These are phyloP conservation scores for Pseudotriccus pelzelni DNA, from an alignment of 2,797 vertebrate genomes.

Conservation along the genomic window DNA sequence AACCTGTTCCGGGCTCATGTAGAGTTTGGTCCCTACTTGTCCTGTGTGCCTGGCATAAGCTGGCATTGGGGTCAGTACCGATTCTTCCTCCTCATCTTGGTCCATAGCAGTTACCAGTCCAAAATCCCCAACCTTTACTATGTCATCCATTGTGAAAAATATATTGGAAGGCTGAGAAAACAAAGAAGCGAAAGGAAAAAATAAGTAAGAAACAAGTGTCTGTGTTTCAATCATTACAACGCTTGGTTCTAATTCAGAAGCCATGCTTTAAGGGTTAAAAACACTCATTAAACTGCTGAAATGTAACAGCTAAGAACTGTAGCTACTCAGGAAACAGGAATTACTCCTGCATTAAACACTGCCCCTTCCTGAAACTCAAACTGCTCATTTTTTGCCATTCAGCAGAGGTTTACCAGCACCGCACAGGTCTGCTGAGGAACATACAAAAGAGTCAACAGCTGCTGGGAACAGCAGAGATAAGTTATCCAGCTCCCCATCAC, in stretches of 20 bases:
- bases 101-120: slow-evolving; percentile 98
- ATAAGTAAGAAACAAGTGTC: background rate
- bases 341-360: background rate
- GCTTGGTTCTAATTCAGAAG: background rate
- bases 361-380: background rate
- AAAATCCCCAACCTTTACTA: slow-evolving; percentile 98
- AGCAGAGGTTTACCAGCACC: background rate
- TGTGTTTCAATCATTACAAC: background rate
- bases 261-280: background rate
- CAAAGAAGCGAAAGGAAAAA: background rate
- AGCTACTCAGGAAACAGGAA: background rate
- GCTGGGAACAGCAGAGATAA: background rate
- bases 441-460: background rate
- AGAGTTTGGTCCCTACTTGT: slow-evolving; percentile 98
- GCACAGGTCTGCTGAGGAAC: background rate
- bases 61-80: slow-evolving; percentile 89
- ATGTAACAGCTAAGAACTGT: background rate
- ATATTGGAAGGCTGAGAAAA: slow-evolving; percentile 93
- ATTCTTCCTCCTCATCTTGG: slow-evolving; percentile 93
- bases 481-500: background rate
- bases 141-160: slow-evolving; percentile 97
- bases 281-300: background rate
- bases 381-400: background rate
- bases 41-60: slow-evolving; percentile 93
- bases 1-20: slow-evolving; percentile 99